Percentiles rank a stretch among this genome's conserved stretches.
These are phyloP conservation scores for western clawed frog (Xenopus tropicalis) DNA, from an alignment of 2,113 vertebrate species.

Conservation along the genomic window UCB_Xtro_10.0 CM004447.2:136794501-136795000, in stretches of 20 bases:
- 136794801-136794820: conserved; percentile 95
- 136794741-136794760: conserved; percentile 95
- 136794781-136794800: conserved; percentile 97
- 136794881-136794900: background rate
- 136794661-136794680: too few relatives aligned
- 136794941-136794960: conserved; percentile 49
- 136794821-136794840: conserved; percentile 83
- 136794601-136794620: too few relatives aligned
- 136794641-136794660: too few relatives aligned
- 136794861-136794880: background rate
- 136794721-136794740: conserved; percentile 89
- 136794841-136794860: background rate
- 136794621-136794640: too few relatives aligned
- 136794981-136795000: conserved; percentile 34
- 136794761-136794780: conserved; percentile 94
- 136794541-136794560: too few relatives aligned
- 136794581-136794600: too few relatives aligned
- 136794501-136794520: too few relatives aligned
- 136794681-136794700: background rate
- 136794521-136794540: too few relatives aligned
- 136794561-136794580: too few relatives aligned
- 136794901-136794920: conserved; percentile 39
- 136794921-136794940: conserved; percentile 61
- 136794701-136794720: conserved; percentile 98
- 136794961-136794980: conserved; percentile 53